Percentiles rank a stretch among this genome's conserved stretches.
These are phyloP conservation scores for Branchellion lobata DNA, from an alignment of 2,888 invertebrate genomes.

Conservation along the genomic window DNA sequence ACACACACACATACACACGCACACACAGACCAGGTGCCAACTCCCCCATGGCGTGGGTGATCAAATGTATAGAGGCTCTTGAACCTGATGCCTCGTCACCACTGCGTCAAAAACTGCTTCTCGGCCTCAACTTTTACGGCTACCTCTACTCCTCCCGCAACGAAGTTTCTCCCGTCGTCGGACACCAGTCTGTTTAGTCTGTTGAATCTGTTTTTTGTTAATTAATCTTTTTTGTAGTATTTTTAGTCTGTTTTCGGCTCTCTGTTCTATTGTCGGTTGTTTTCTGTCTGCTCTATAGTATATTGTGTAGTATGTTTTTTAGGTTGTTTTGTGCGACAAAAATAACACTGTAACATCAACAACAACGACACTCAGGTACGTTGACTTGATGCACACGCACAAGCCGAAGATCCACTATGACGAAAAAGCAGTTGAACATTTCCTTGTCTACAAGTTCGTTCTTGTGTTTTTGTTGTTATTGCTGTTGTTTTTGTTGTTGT, in stretches of 20 bases:
- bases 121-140: slow-evolving; percentile 91
- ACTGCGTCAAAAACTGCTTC: slow-evolving; percentile 75
- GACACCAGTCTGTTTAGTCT: slow-evolving; percentile 68
- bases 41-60: slow-evolving; percentile 81
- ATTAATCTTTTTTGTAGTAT: not conserved
- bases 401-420: slow-evolving; percentile 79
- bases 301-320: not conserved
- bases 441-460: slow-evolving; percentile 76
- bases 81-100: slow-evolving; percentile 66
- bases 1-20: slow-evolving; percentile 18
- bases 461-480: no score
- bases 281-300: not conserved
- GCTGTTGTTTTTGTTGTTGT: no score
- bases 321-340: not conserved
- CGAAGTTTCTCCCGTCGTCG: slow-evolving; percentile 73
- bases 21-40: slow-evolving; percentile 73
- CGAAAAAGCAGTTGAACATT: slow-evolving; percentile 77
- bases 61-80: slow-evolving; percentile 74
- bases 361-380: slow-evolving; percentile 58
- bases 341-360: not conserved
- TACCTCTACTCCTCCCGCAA: slow-evolving; percentile 82
- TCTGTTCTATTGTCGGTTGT: no score
- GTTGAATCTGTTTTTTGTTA: not conserved
- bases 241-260: not conserved
- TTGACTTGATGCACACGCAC: slow-evolving; percentile 73